A percentile compares a stretch with the other conserved stretches of the same genome.
These are phyloP conservation scores for Chromis chromis DNA, from an alignment of 2,797 vertebrate species.

Conservation along the genomic window DNA sequence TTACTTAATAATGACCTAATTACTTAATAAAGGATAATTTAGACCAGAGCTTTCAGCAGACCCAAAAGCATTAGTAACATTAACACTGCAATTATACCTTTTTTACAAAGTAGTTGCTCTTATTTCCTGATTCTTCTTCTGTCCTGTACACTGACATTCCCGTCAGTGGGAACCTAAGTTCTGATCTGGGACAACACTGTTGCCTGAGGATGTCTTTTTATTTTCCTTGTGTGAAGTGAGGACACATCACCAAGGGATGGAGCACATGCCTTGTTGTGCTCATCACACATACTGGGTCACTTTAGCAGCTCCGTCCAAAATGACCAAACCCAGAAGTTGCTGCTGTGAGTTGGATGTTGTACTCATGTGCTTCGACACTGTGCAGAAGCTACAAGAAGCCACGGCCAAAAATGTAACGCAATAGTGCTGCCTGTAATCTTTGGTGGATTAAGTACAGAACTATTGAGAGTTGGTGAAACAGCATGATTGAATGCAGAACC, in stretches of 20 bases:
- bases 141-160: slow-evolving; percentile 65
- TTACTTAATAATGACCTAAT: too few relatives aligned
- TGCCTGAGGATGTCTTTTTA: slow-evolving; percentile 24
- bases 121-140: slow-evolving; percentile 34
- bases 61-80: too few relatives aligned
- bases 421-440: slow-evolving; percentile 47
- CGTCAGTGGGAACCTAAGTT: slow-evolving; percentile 78
- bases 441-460: slow-evolving; percentile 37
- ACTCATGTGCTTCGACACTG: slow-evolving; percentile 26
- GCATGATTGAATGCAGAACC: slow-evolving; percentile 60
- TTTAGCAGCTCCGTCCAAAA: slow-evolving; percentile 59
- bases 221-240: slow-evolving; percentile 47
- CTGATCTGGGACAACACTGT: slow-evolving; percentile 77
- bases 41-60: too few relatives aligned
- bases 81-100: too few relatives aligned
- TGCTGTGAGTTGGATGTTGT: slow-evolving; percentile 39
- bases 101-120: too few relatives aligned
- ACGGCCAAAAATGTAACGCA: slow-evolving; percentile 61
- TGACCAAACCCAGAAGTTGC: slow-evolving; percentile 61
- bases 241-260: slow-evolving; percentile 53
- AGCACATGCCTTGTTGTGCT: slow-evolving; percentile 54
- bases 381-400: slow-evolving; percentile 33
- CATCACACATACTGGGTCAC: slow-evolving; percentile 58
- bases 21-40: too few relatives aligned
- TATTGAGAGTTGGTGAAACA: slow-evolving; percentile 53